These are phyloP conservation scores for Anguilla anguilla DNA, from an alignment of 2,797 vertebrate species.

Conservation along the genomic window DNA sequence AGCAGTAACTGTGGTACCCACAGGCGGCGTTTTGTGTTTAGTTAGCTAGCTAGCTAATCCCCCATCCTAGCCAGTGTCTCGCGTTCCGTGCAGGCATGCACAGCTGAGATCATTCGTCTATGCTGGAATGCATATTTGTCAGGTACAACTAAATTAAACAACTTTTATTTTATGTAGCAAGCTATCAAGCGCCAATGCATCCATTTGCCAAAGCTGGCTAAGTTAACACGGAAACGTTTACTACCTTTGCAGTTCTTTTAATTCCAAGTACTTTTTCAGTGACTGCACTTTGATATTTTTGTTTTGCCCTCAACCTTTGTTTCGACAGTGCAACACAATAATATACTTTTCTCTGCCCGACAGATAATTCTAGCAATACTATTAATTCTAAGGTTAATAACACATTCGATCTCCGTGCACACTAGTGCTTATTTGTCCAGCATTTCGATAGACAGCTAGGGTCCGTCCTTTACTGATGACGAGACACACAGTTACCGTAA, in stretches of 20 bases:
- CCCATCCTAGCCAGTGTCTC: too few relatives aligned
- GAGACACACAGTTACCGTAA: constrained; percentile 27
- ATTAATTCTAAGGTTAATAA: neutral
- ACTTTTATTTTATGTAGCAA: neutral
- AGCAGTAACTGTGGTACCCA: neutral
- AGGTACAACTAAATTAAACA: neutral
- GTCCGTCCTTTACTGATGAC: constrained; percentile 35
- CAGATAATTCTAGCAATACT: neutral
- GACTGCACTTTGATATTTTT: neutral
- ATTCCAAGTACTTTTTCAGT: neutral
- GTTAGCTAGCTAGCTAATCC: neutral
- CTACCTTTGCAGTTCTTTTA: neutral
- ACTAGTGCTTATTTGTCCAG: constrained; percentile 1
- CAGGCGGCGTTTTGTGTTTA: neutral
- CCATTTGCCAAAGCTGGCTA: neutral
- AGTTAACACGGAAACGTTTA: neutral
- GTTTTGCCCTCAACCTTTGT: neutral
- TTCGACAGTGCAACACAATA: neutral
- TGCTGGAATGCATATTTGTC: neutral
- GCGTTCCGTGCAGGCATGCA: neutral
- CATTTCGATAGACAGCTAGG: constrained; percentile 16
- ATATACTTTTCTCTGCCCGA: neutral
- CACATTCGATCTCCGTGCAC: neutral
- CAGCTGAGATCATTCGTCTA: neutral
- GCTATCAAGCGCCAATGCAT: neutral